These are phyloP conservation scores for Anolis carolinensis DNA, from an alignment of 2,113 vertebrate genomes.

Conservation along the genomic window DNA sequence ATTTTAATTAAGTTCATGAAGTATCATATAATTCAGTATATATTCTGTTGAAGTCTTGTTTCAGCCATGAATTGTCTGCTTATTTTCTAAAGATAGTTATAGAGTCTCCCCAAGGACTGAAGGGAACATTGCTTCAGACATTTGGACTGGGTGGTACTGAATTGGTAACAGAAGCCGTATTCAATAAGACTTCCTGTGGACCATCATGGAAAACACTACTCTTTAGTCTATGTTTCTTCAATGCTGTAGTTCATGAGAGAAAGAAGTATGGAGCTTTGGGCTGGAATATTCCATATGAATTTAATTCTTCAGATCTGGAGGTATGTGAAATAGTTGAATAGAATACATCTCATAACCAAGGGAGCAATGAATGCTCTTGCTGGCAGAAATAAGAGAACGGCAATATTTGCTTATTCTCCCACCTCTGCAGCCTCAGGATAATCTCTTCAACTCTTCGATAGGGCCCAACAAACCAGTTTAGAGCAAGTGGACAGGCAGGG, in stretches of 20 bases:
- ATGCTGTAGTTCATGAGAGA: conserved; percentile 71
- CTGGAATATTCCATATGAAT: conserved; percentile 73
- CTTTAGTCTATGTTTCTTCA: conserved; percentile 72
- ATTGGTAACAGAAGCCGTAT: conserved; percentile 62
- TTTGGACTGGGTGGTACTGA: conserved; percentile 58
- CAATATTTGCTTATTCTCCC: not conserved
- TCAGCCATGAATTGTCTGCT: not conserved
- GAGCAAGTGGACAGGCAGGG: too few relatives aligned
- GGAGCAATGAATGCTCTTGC: not conserved
- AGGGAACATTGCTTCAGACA: conserved; percentile 67
- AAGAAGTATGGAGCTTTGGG: conserved; percentile 68
- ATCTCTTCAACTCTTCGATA: not conserved
- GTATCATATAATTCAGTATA: not conserved
- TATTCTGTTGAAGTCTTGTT: not conserved
- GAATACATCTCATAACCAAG: not conserved
- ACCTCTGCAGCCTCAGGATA: not conserved
- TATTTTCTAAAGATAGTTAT: conserved; percentile 63
- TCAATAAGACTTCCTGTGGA: conserved; percentile 50
- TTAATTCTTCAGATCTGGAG: conserved; percentile 70
- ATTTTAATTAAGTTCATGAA: not conserved
- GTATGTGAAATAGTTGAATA: conserved; percentile 50
- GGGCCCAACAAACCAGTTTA: not conserved
- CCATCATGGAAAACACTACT: conserved; percentile 71
- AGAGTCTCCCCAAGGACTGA: conserved; percentile 68
- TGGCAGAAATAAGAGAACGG: not conserved